phyloP scores from a whole-genome alignment of 2,888 invertebrate species.

The Lasioglossum malachurum region DNA sequence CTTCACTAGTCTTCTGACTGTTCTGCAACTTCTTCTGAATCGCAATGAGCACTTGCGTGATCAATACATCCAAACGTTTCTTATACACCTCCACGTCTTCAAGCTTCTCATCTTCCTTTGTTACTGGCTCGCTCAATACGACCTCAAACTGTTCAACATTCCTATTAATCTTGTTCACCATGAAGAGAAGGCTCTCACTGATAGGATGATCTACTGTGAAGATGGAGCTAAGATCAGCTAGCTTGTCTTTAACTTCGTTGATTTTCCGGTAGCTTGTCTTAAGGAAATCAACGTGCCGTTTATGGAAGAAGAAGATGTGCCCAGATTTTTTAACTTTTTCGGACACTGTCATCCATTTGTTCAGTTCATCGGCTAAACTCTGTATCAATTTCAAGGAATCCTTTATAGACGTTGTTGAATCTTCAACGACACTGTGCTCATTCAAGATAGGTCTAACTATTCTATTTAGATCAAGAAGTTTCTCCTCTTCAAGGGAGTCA shows the following conservation, averaged over 20 bases:
- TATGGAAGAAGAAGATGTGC: slow-evolving; percentile 34
- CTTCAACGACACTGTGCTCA: slow-evolving; percentile 74
- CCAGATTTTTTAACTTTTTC: slow-evolving; percentile 16
- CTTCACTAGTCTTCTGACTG: slow-evolving; percentile 79
- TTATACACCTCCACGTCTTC: slow-evolving; percentile 79
- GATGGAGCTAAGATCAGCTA: neutral
- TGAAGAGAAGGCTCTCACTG: slow-evolving; percentile 70
- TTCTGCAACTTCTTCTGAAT: slow-evolving; percentile 88
- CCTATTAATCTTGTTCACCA: slow-evolving; percentile 69
- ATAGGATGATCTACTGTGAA: slow-evolving; percentile 76
- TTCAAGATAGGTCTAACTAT: slow-evolving; percentile 72
- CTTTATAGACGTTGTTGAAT: slow-evolving; percentile 69
- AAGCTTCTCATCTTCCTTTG: slow-evolving; percentile 76
- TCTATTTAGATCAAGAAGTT: slow-evolving; percentile 71
- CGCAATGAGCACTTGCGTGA: slow-evolving; percentile 86
- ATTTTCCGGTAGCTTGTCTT: slow-evolving; percentile 17
- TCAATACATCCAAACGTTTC: slow-evolving; percentile 83
- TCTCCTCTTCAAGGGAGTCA: slow-evolving; percentile 76
- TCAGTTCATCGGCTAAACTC: slow-evolving; percentile 26
- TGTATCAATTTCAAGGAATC: slow-evolving; percentile 65
- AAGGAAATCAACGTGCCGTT: slow-evolving; percentile 69
- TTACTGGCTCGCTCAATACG: neutral
- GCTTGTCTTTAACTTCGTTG: neutral
- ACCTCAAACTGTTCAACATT: slow-evolving; percentile 29
- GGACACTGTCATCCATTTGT: slow-evolving; percentile 20